Percentiles rank a stretch among this genome's conserved stretches.
phyloP scores from a whole-genome alignment of 1,140 invertebrate genomes.

The Brachystomella parvula region DNA sequence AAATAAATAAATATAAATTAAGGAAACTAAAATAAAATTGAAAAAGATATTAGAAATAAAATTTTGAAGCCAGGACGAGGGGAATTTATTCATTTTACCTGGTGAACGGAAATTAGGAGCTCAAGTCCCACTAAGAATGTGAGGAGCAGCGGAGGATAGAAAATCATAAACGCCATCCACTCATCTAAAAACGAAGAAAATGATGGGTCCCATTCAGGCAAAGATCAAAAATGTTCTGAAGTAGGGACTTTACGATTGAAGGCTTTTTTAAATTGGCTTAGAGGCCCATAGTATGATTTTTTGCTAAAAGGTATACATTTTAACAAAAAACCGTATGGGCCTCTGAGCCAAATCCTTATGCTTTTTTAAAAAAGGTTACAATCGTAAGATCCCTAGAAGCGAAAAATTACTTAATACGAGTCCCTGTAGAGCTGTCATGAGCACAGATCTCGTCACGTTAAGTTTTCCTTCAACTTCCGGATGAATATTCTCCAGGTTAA shows the following conservation, averaged over 20 bases:
- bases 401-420: slow-evolving; percentile 13
- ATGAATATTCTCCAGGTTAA: slow-evolving; percentile 1
- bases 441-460: slow-evolving; percentile 2
- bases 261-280: too few species aligned
- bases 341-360: too few species aligned
- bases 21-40: background rate
- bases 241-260: too few species aligned
- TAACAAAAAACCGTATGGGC: too few species aligned
- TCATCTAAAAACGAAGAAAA: slow-evolving; percentile 5
- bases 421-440: slow-evolving; percentile 12
- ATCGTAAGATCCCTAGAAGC: background rate
- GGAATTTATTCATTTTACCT: slow-evolving; percentile 2
- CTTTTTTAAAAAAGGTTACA: too few species aligned
- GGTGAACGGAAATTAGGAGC: slow-evolving; percentile 9
- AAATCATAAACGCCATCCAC: slow-evolving; percentile 6
- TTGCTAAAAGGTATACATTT: too few species aligned
- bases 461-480: background rate
- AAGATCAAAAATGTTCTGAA: too few species aligned
- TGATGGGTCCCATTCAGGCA: too few species aligned
- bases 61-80: background rate
- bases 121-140: slow-evolving; percentile 12
- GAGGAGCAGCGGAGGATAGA: slow-evolving; percentile 10
- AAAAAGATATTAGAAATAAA: background rate
- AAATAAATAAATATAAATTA: background rate
- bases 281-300: too few species aligned